Evolutionary conservation across 2,797 vertebrate genomes (phyloP).

Genomic region (Xenopus petersii): DNA sequence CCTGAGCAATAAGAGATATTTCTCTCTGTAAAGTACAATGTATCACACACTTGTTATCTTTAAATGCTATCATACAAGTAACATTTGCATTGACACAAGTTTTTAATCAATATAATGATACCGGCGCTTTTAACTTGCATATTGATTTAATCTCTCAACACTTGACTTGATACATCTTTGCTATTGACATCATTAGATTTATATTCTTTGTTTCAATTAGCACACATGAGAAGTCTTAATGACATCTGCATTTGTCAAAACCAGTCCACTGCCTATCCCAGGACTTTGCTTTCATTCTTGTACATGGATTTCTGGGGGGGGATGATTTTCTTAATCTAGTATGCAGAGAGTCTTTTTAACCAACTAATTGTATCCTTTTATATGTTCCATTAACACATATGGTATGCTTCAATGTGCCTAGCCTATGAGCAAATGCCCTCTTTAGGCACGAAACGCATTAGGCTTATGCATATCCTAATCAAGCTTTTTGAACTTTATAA

Average conservation of each 20-base stretch:
- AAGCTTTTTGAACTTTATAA: too few species aligned
- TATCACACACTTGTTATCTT: not conserved
- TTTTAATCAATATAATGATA: conserved; percentile 43
- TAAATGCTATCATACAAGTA: conserved; percentile 22
- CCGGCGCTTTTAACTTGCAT: conserved; percentile 25
- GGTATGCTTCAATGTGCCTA: too few species aligned
- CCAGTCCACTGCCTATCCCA: conserved; percentile 14
- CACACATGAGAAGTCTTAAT: conserved; percentile 31
- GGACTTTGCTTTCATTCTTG: conserved; percentile 18
- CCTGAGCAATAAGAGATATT: not conserved
- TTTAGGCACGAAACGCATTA: too few species aligned
- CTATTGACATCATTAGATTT: conserved; percentile 36
- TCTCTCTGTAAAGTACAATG: not conserved
- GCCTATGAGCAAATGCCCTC: too few species aligned
- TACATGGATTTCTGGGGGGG: too few species aligned
- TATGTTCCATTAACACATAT: too few species aligned
- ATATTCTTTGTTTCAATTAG: conserved; percentile 40
- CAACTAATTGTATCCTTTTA: too few species aligned
- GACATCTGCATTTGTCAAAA: conserved; percentile 27
- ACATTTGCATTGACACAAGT: conserved; percentile 27
- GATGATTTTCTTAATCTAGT: too few species aligned
- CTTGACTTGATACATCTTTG: conserved; percentile 44
- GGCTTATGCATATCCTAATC: too few species aligned
- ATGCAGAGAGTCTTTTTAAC: too few species aligned
- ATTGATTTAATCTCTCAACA: conserved; percentile 37